These are phyloP conservation scores for Phalloptychus januarius DNA, from an alignment of 2,797 vertebrate genomes.

Conservation along the genomic window DNA sequence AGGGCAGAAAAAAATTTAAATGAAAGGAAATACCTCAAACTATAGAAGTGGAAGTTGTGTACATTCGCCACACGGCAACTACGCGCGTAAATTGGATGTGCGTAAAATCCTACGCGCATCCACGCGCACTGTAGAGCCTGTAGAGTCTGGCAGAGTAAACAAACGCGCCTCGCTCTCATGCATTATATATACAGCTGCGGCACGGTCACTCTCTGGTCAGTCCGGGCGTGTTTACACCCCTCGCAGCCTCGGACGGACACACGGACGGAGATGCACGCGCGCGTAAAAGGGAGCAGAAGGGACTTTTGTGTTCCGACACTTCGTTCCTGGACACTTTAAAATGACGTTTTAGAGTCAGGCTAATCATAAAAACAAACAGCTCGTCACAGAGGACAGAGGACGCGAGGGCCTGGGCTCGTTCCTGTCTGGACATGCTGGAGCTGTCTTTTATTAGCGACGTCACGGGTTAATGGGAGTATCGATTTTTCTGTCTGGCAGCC, in stretches of 20 bases:
- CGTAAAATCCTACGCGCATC: background rate
- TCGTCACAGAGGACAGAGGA: slow-evolving; percentile 41
- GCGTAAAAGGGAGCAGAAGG: too few species aligned
- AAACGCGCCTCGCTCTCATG: slow-evolving; percentile 30
- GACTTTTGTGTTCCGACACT: background rate
- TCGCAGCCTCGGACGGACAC: slow-evolving; percentile 30
- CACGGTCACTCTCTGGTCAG: slow-evolving; percentile 56
- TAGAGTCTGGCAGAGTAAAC: background rate
- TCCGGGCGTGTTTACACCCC: slow-evolving; percentile 48
- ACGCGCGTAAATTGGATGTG: background rate
- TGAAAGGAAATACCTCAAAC: background rate
- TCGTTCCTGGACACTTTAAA: slow-evolving; percentile 7
- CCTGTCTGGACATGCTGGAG: slow-evolving; percentile 57
- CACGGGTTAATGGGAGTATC: slow-evolving; percentile 73
- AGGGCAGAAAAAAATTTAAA: background rate
- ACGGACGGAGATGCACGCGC: slow-evolving; percentile 5
- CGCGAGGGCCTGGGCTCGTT: slow-evolving; percentile 35
- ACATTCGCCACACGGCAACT: background rate
- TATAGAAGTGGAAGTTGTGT: background rate
- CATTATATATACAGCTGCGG: slow-evolving; percentile 66
- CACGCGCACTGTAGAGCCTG: background rate
- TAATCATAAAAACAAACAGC: slow-evolving; percentile 36
- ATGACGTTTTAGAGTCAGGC: slow-evolving; percentile 2
- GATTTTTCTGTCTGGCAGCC: slow-evolving; percentile 65
- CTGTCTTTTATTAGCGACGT: slow-evolving; percentile 70